Conservation (phyloP, 2,113 vertebrate genomes). For the Psittacula cyanocephala region DNA sequence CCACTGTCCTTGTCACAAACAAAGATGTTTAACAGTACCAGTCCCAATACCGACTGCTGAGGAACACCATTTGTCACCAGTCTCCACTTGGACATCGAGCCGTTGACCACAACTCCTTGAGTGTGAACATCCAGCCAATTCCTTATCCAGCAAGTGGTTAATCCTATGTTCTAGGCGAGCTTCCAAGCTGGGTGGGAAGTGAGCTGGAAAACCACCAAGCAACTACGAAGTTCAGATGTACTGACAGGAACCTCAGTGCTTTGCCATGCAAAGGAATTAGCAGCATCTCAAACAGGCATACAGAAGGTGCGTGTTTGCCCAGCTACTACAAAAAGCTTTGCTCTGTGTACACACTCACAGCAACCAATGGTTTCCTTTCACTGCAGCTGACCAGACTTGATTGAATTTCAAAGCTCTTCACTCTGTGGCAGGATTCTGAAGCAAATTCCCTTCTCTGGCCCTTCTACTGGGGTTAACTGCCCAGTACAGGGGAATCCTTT, state of each 20-base stretch:
- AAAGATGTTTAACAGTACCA: not conserved
- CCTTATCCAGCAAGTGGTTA: not conserved
- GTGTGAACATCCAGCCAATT: not conserved
- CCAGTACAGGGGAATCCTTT: not conserved
- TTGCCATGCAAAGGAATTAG: not conserved
- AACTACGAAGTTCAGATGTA: not conserved
- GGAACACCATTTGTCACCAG: not conserved
- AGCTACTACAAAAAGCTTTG: not conserved
- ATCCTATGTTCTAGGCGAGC: not conserved
- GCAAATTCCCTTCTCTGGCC: not conserved
- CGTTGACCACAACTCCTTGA: not conserved
- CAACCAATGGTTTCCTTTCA: not conserved
- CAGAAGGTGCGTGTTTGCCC: not conserved
- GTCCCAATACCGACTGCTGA: not conserved
- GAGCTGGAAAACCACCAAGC: not conserved
- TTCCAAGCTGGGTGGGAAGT: not conserved
- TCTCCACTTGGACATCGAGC: not conserved
- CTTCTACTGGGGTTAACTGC: not conserved
- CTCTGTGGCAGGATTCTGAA: not conserved
- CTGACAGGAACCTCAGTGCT: rapidly evolving
- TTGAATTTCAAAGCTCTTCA: not conserved
- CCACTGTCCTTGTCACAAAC: not conserved
- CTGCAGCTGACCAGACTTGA: not conserved
- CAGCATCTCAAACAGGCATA: rapidly evolving
- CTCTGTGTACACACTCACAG: not conserved